phyloP scores from a whole-genome alignment of 2,113 vertebrate species.

The human region DNA sequence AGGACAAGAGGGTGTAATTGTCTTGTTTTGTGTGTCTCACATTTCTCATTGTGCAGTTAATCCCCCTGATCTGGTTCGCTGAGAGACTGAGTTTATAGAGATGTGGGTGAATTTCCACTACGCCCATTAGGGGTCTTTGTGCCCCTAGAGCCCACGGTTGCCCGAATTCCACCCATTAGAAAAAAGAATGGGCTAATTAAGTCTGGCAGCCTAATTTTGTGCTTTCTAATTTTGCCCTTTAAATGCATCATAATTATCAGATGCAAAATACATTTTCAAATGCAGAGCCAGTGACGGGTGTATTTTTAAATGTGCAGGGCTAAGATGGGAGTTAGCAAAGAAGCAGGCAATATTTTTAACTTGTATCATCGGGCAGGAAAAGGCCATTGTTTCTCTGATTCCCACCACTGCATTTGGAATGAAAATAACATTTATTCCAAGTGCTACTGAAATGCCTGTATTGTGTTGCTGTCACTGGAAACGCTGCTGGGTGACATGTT shows the following conservation, averaged over 20 bases:
- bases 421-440: not conserved
- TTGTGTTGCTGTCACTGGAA: not conserved
- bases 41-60: not conserved
- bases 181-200: constrained; percentile 79
- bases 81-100: constrained; percentile 16
- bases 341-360: constrained; percentile 74
- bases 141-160: constrained; percentile 59
- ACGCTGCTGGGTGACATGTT: not conserved
- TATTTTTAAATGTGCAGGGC: constrained; percentile 75
- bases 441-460: not conserved
- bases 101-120: constrained; percentile 56
- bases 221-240: constrained; percentile 80
- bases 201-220: constrained; percentile 75
- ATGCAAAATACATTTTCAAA: constrained; percentile 78
- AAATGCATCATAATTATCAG: constrained; percentile 79
- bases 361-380: constrained; percentile 39
- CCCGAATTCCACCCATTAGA: constrained; percentile 76
- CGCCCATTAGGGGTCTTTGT: constrained; percentile 62
- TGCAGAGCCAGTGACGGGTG: constrained; percentile 68
- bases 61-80: not conserved
- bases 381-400: constrained; percentile 49
- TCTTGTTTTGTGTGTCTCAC: not conserved
- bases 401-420: not conserved
- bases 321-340: constrained; percentile 58
- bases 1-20: constrained; percentile 26